phyloP scores from a whole-genome alignment of 2,797 vertebrate genomes.

The Rhabdophis nuchalis region DNA sequence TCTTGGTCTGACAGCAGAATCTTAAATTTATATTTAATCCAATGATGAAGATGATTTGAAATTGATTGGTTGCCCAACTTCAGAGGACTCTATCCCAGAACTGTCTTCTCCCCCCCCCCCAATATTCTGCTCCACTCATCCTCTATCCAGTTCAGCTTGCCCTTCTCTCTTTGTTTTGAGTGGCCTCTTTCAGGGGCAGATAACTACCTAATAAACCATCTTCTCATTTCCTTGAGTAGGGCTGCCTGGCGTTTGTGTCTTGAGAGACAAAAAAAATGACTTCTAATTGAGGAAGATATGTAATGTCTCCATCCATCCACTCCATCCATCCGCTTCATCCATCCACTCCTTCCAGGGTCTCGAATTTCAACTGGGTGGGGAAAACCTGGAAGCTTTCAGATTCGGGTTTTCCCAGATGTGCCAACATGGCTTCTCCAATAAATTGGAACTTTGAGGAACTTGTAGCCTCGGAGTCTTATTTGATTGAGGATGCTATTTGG shows the following conservation, averaged over 20 bases:
- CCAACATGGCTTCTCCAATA: too few species aligned
- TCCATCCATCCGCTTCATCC: too few species aligned
- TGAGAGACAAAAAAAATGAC: slow-evolving; percentile 33
- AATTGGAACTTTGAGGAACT: too few species aligned
- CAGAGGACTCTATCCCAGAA: not conserved
- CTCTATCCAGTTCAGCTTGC: not conserved
- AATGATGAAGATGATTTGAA: not conserved
- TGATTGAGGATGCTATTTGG: too few species aligned
- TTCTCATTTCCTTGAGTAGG: slow-evolving; percentile 44
- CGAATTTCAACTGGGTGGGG: too few species aligned
- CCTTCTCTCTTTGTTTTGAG: not conserved
- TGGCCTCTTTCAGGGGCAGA: slow-evolving; percentile 30
- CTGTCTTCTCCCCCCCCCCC: not conserved
- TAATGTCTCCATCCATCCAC: slow-evolving; percentile 15
- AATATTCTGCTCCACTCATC: not conserved
- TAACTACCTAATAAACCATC: slow-evolving; percentile 22
- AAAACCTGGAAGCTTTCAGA: too few species aligned
- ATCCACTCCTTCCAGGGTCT: not conserved
- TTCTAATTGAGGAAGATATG: slow-evolving; percentile 22
- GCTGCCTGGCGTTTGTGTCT: slow-evolving; percentile 21
- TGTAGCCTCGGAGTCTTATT: too few species aligned
- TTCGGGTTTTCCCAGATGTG: too few species aligned
- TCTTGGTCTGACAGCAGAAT: not conserved
- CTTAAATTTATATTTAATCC: not conserved
- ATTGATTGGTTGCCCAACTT: not conserved